Evolutionary conservation across 92 coral and sea anemone species (phyloP).

Genomic region (Parazoanthus atlanticus): DNA sequence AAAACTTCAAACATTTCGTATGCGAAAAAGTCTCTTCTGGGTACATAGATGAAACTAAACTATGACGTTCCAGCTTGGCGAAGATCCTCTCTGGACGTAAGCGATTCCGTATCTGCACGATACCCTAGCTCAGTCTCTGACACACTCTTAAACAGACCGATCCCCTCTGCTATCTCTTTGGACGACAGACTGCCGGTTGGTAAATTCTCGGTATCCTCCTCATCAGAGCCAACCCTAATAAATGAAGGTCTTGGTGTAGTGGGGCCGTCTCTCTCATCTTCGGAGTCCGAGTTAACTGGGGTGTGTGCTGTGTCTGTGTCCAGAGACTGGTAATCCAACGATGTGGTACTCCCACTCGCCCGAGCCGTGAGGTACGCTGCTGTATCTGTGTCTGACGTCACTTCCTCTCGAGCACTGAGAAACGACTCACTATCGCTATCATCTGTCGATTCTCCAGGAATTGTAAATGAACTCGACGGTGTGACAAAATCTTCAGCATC

Average conservation of each 20-base stretch:
- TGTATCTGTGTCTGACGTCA: slow-evolving; percentile 81
- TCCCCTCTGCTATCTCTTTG: slow-evolving; percentile 33
- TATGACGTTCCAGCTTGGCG: slow-evolving; percentile 16
- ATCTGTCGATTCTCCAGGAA: slow-evolving; percentile 11
- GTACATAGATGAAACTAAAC: not conserved
- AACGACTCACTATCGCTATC: slow-evolving; percentile 87
- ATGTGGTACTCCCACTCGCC: slow-evolving; percentile 67
- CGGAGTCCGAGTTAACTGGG: slow-evolving; percentile 84
- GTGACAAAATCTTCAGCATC: slow-evolving; percentile 18
- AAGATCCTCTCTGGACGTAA: slow-evolving; percentile 67
- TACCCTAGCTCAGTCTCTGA: slow-evolving; percentile 81
- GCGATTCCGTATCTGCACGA: slow-evolving; percentile 76
- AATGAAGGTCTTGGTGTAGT: slow-evolving; percentile 40
- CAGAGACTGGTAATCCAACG: slow-evolving; percentile 61
- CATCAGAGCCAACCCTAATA: not conserved
- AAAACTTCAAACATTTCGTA: not conserved
- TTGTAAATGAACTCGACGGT: not conserved
- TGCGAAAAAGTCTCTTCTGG: not conserved
- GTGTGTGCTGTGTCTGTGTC: slow-evolving; percentile 65
- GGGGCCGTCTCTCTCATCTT: slow-evolving; percentile 55
- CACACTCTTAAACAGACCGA: slow-evolving; percentile 38
- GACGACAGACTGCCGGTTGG: not conserved
- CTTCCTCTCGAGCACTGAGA: slow-evolving; percentile 90
- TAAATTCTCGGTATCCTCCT: slow-evolving; percentile 17
- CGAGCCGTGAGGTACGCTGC: slow-evolving; percentile 79